Evolutionary conservation across 2,888 invertebrate species (phyloP).

Genomic region (Eupithecia dodoneata): DNA sequence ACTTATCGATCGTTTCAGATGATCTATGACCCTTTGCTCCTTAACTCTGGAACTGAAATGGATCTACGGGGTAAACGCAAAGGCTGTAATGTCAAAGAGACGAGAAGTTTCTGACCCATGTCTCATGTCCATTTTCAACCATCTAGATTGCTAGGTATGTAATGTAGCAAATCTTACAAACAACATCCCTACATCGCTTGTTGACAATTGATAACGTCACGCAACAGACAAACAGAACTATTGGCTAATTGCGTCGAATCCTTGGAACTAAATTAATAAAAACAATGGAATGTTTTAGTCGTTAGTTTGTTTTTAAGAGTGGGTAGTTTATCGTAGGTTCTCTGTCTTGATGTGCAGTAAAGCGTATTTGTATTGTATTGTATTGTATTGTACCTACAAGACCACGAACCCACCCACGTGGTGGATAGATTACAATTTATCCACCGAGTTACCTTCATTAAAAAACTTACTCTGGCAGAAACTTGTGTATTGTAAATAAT

Average conservation of each 20-base stretch:
- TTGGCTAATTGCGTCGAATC: conserved; percentile 13
- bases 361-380: no score
- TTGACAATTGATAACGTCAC: conserved; percentile 5
- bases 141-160: background rate
- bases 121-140: background rate
- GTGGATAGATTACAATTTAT: background rate
- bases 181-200: background rate
- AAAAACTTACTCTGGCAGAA: no score
- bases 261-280: conserved; percentile 15
- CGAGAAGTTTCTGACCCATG: background rate
- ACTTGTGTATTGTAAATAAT: no score
- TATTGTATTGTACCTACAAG: background rate
- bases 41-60: background rate
- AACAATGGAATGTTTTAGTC: conserved; percentile 22
- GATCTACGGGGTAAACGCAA: background rate
- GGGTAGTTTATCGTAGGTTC: background rate
- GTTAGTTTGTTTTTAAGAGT: background rate
- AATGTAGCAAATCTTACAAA: background rate
- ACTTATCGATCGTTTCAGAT: no score
- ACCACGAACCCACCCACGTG: background rate
- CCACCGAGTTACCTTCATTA: background rate
- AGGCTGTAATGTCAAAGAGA: background rate
- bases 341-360: no score
- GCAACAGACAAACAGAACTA: conserved; percentile 14
- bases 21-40: no score